Evolutionary conservation across 1,140 invertebrate species (phyloP), one percentile per base, ranked within the genome.

Genomic region (Penaeus vannamei): DNA sequence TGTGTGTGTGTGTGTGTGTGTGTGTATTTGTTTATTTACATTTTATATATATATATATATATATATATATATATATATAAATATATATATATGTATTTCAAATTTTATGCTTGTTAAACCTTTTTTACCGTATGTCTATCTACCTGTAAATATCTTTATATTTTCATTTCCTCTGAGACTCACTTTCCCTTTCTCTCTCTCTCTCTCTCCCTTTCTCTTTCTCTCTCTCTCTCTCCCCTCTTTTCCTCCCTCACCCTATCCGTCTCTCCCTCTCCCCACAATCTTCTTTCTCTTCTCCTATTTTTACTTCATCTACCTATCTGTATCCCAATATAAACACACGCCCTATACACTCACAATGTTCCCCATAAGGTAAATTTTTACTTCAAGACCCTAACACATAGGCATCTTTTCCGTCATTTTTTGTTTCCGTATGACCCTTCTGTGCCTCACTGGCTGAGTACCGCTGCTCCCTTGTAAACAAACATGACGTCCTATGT

Each of bases 181-280:
- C 69, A 23, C 26, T 76, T 26, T 76, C 69, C 32, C 69, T 76
- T 26, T 76, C 69, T 76, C 69, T 76, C 69, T 76, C 69, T 76
- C 69, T 76, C 22, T 76, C 20, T n/a, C 36, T 76, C n/a, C 32
- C 29, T 32, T 17, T 76, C 29, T 76, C 2, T 32, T 17, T 76
- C 2, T 76, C 22, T 76, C 5, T 76, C 22, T 76, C 4, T 76
- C 5, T 10, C 36, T 76, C 22, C n/a, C 66, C 20, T 2, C 5
- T 22, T n/a, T 22, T n/a, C 66, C 20, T 22, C 20, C 23, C 29
- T 76, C 14, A 5, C 29, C 32, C 14, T 76, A 36, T 76, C 0
- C 32, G n/a, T 76, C 0, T 76, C 0, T 32, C 36, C n/a, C 22
- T 32, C 66, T n/a, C 22, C 5, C 66, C 20, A 17, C n/a, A 17